Evolutionary conservation across 2,888 invertebrate species (phyloP).

Genomic region (Dasysyrphus tricinctus): DNA sequence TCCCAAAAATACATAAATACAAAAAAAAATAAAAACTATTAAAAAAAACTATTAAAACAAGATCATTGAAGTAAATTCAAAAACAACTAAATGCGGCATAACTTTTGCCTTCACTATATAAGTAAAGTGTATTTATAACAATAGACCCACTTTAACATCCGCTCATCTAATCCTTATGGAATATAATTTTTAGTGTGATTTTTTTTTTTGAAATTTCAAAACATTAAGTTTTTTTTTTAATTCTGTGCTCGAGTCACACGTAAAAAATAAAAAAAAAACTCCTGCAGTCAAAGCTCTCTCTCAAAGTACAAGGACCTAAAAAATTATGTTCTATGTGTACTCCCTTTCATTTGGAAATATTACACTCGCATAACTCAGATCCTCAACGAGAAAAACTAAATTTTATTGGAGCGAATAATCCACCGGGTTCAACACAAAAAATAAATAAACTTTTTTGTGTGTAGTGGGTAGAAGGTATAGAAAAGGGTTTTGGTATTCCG

Average conservation of each 20-base stretch:
- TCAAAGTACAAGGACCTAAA: slow-evolving; percentile 15
- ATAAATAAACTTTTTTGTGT: slow-evolving; percentile 31
- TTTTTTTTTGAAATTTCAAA: slow-evolving; percentile 7
- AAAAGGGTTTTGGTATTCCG: slow-evolving; percentile 20
- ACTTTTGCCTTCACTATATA: neutral
- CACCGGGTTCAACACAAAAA: slow-evolving; percentile 2
- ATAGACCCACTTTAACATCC: slow-evolving; percentile 8
- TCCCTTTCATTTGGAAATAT: slow-evolving; percentile 43
- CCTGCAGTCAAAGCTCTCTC: slow-evolving; percentile 24
- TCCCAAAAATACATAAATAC: neutral
- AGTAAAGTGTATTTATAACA: neutral
- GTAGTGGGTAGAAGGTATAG: neutral
- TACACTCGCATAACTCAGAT: slow-evolving; percentile 40
- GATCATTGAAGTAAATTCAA: slow-evolving; percentile 8
- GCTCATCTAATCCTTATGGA: slow-evolving; percentile 20
- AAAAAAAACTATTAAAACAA: neutral
- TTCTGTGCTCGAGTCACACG: neutral
- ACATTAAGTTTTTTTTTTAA: neutral
- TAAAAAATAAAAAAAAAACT: neutral
- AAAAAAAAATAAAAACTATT: too few species aligned
- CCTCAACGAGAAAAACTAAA: slow-evolving; percentile 42
- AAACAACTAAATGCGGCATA: neutral
- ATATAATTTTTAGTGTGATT: slow-evolving; percentile 1
- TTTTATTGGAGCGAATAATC: slow-evolving; percentile 57
- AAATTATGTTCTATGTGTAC: slow-evolving; percentile 34